Evolutionary conservation across 2,113 vertebrate genomes (phyloP).

Genomic region (Varanus salvator): DNA sequence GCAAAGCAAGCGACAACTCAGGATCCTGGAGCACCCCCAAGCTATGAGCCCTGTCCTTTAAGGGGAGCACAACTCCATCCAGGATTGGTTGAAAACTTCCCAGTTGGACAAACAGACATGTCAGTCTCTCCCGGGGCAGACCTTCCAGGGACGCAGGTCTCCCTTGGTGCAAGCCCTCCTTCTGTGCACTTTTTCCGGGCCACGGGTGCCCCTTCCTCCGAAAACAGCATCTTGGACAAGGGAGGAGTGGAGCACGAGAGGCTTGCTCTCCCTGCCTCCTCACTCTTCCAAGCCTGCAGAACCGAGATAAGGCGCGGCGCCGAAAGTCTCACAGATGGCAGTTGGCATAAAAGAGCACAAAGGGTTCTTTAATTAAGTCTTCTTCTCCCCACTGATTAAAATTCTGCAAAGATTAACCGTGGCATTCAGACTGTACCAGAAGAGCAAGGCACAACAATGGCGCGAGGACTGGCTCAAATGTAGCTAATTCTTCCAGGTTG

Average conservation of each 20-base stretch:
- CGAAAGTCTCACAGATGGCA: constrained; percentile 58
- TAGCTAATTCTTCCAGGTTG: constrained; percentile 68
- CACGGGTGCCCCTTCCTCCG: background rate
- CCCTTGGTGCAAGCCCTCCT: background rate
- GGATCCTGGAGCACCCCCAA: too few relatives aligned
- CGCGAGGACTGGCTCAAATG: constrained; percentile 59
- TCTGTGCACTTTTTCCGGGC: background rate
- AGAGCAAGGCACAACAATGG: constrained; percentile 76
- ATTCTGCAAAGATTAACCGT: constrained; percentile 71
- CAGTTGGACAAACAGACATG: too few relatives aligned
- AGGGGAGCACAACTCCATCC: too few relatives aligned
- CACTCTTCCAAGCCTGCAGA: constrained; percentile 6
- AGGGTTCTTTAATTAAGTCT: constrained; percentile 78
- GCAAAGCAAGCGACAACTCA: too few relatives aligned
- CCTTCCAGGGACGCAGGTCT: too few relatives aligned
- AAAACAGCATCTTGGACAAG: background rate
- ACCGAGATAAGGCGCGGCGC: constrained; percentile 36
- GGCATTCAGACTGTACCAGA: constrained; percentile 74
- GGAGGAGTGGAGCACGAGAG: background rate
- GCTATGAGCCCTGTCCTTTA: too few relatives aligned
- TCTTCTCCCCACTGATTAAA: constrained; percentile 74
- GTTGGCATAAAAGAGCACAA: constrained; percentile 53
- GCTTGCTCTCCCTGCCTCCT: background rate
- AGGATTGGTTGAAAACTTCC: too few relatives aligned
- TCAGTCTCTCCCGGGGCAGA: too few relatives aligned